Percentiles rank a stretch among this genome's conserved stretches.
These are phyloP conservation scores for Dermatemys mawii DNA, from an alignment of 2,113 vertebrate species.

Conservation along the genomic window DNA sequence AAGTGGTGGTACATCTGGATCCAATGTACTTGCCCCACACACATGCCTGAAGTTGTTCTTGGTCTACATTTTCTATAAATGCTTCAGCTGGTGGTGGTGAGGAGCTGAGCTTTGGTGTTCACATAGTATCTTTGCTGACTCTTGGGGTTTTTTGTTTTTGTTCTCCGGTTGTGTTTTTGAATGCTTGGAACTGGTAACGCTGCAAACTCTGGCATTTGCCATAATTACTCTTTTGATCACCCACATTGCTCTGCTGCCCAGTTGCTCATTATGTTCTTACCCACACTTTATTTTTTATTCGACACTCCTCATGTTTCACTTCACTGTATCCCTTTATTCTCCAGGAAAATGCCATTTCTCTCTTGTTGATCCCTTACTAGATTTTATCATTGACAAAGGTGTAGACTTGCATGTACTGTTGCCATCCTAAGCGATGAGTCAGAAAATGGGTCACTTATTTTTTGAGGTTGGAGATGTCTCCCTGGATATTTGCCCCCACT, in stretches of 20 bases:
- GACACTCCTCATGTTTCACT: not conserved
- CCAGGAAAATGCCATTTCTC: not conserved
- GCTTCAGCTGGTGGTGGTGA: no score
- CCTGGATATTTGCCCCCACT: constrained; percentile 15
- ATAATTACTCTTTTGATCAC: constrained; percentile 11
- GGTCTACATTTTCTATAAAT: no score
- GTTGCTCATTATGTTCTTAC: not conserved
- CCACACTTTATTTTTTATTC: not conserved
- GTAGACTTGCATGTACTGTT: not conserved
- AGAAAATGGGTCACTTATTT: constrained; percentile 46
- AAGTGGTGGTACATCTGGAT: no score
- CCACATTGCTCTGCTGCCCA: constrained; percentile 17
- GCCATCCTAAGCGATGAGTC: constrained; percentile 6
- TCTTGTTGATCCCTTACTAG: not conserved
- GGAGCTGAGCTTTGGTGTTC: no score
- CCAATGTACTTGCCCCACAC: no score
- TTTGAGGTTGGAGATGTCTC: not conserved
- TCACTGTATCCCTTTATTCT: not conserved
- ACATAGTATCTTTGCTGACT: no score
- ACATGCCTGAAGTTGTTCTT: no score
- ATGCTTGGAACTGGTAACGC: not conserved
- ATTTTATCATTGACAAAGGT: not conserved
- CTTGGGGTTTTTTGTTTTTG: not conserved
- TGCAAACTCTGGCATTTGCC: not conserved
- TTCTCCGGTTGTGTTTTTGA: not conserved